Evolutionary conservation across 2,797 vertebrate genomes (phyloP), one percentile per base, ranked within the genome.

Genomic region (Sebastiscus tertius): DNA sequence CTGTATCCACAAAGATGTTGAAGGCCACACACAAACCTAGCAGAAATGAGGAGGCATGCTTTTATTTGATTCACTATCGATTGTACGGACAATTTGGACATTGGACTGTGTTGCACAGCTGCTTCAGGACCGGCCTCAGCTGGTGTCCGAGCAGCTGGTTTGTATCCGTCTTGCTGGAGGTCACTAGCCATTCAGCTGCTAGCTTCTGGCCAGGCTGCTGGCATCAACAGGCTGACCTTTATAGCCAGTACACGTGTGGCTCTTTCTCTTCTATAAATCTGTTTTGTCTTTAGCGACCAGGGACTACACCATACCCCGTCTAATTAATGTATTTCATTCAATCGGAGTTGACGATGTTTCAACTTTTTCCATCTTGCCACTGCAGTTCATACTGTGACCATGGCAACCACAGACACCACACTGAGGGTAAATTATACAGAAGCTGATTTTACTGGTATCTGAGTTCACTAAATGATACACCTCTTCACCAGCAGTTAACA

Each of bases 101-200:
- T n/a, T n/a, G 55, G 7, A 33, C 6, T 55, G 61, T 49, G 26
- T 13, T 64, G 52, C 4, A 22, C 11, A 20, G 42, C 61, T 62
- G 62, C n/a, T 39, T 36, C 24, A 49, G 14, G 46, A 72, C 18
- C 1, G 1, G 62, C 20, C 34, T 75, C 58, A 77, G 77, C 62
- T 71, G 66, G 61, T 79, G 4, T 70, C 65, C 27, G 39, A 39
- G 55, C 61, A 66, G 61, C 67, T 80, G 68, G n/a, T 80, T 58
- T 56, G 39, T 52, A 60, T 14, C 24, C 3, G 5, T 77, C 61
- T 54, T 65, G 39, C 27, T 67, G 46, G 56, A 60, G 54, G 71
- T 79, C 72, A 72, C 16, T 16, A 52, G 29, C 58, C 33, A 52
- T n/a, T 55, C 46, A 56, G 67, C 61, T 49, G 67, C 61, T 22